Conservation (phyloP, 2,797 vertebrate species). For the Characodon lateralis region DNA sequence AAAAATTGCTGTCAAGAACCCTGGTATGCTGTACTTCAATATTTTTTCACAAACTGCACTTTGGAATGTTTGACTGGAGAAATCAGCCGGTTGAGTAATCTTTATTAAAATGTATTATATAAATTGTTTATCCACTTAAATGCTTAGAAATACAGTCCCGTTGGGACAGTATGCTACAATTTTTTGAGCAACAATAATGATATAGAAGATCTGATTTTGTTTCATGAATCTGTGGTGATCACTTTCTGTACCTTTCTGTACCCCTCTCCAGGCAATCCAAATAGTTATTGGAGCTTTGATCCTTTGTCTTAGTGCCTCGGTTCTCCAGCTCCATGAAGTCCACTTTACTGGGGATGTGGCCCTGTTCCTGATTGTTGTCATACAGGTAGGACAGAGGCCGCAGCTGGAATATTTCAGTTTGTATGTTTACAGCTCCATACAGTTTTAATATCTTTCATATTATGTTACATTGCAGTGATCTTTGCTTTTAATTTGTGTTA, state of each 20-base stretch:
- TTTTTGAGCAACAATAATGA: background rate
- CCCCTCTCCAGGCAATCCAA: conserved; percentile 77
- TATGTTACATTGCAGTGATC: background rate
- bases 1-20: no score
- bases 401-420: background rate
- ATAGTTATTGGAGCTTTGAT: conserved; percentile 79
- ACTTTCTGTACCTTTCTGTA: background rate
- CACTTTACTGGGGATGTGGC: conserved; percentile 80
- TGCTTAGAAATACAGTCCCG: no score
- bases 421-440: background rate
- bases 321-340: conserved; percentile 82
- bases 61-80: no score
- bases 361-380: conserved; percentile 77
- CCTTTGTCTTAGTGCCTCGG: conserved; percentile 80
- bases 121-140: background rate
- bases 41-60: no score
- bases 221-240: background rate
- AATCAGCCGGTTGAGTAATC: no score
- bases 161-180: background rate
- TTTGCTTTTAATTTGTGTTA: background rate
- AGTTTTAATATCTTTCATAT: background rate
- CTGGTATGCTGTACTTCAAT: no score
- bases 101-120: background rate
- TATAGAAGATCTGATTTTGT: background rate
- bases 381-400: conserved; percentile 71